Evolutionary conservation across 2,888 invertebrate genomes (phyloP).

Genomic region (Thereva unica): DNA sequence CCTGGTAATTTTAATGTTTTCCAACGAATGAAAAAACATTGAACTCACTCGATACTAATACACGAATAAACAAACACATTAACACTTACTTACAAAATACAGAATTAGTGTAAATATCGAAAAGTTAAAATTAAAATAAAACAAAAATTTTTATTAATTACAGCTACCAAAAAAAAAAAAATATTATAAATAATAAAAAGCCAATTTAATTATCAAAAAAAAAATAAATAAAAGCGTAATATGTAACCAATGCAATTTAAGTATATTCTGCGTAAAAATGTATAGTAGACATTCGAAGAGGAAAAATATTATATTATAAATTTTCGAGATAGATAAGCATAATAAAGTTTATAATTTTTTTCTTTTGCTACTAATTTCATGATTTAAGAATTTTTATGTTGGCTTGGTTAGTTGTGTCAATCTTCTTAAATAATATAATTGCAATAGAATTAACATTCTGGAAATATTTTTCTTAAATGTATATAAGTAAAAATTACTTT

Average conservation of each 20-base stretch:
- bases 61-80: slow-evolving; percentile 1
- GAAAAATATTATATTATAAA: slow-evolving; percentile 16
- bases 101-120: slow-evolving; percentile 26
- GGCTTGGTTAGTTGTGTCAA: no score
- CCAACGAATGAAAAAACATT: slow-evolving; percentile 29
- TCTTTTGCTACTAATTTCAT: no score
- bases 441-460: no score
- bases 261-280: slow-evolving; percentile 11
- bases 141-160: slow-evolving; percentile 3
- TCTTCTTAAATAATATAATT: no score
- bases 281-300: slow-evolving; percentile 1
- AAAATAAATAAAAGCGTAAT: slow-evolving; percentile 16
- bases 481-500: no score
- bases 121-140: slow-evolving; percentile 12
- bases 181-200: neutral
- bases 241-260: slow-evolving; percentile 25
- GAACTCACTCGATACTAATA: neutral
- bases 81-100: neutral
- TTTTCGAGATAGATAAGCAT: neutral
- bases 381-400: no score
- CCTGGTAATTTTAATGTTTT: slow-evolving; percentile 16
- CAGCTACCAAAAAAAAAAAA: slow-evolving; percentile 9
- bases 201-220: neutral
- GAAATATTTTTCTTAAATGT: no score
- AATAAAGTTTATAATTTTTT: no score